phyloP scores from a whole-genome alignment of 1,140 invertebrate genomes.

The Megalonaias nervosa region DNA sequence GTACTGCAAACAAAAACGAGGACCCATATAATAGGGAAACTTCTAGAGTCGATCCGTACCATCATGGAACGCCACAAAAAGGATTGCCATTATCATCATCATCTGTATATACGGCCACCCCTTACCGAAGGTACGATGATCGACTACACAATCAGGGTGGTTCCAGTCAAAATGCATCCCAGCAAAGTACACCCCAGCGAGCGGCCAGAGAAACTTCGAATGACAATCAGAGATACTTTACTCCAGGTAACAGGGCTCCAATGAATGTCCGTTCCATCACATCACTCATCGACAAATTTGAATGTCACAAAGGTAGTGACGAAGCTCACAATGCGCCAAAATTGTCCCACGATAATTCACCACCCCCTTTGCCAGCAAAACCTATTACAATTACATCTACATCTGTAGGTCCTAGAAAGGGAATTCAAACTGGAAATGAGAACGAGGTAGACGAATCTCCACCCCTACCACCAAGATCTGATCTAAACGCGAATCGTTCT shows the following conservation, averaged over 20 bases:
- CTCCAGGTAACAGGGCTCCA: slow-evolving; percentile 24
- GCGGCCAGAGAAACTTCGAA: slow-evolving; percentile 10
- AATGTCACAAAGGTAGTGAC: slow-evolving; percentile 3
- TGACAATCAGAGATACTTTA: slow-evolving; percentile 29
- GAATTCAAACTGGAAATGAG: neutral
- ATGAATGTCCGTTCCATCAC: slow-evolving; percentile 25
- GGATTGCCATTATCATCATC: slow-evolving; percentile 2
- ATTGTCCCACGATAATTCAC: neutral
- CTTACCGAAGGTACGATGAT: neutral
- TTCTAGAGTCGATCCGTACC: neutral
- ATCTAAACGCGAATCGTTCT: neutral
- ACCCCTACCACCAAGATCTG: neutral
- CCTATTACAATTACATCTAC: slow-evolving; percentile 11
- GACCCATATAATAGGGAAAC: neutral
- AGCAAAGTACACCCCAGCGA: neutral
- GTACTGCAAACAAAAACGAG: neutral
- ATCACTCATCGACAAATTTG: slow-evolving; percentile 33
- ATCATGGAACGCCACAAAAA: neutral
- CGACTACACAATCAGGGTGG: neutral
- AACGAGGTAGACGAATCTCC: neutral
- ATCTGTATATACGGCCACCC: neutral
- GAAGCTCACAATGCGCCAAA: slow-evolving; percentile 6
- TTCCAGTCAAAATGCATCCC: slow-evolving; percentile 1
- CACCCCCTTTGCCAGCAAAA: slow-evolving; percentile 1
- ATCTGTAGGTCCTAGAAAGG: slow-evolving; percentile 2